Conservation (phyloP, 53 echinoderm and acorn worm genomes). For the Paelopatides confundens region DNA sequence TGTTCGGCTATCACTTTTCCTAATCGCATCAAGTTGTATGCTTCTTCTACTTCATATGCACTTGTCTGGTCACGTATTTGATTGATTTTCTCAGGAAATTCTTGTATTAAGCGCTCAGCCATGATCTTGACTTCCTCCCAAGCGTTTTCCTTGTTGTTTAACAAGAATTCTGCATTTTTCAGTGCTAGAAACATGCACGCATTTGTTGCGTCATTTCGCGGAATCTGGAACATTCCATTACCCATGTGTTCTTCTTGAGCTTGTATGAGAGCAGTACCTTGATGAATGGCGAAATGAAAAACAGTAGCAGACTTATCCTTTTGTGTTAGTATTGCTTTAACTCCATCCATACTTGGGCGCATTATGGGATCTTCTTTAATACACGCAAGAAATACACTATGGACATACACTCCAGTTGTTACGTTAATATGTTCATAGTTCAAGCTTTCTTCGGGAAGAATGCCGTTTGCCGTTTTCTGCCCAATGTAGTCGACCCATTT, state of each 20-base stretch:
- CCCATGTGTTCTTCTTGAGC: not conserved
- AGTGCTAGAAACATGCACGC: not conserved
- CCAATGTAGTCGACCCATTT: not conserved
- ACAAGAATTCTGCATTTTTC: not conserved
- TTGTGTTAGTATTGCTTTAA: not conserved
- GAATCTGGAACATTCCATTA: not conserved
- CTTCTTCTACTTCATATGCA: not conserved
- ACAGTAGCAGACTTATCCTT: not conserved
- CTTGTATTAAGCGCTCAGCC: not conserved
- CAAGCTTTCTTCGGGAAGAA: not conserved
- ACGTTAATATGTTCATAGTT: not conserved
- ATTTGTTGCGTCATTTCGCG: not conserved
- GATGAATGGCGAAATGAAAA: not conserved
- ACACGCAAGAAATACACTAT: not conserved
- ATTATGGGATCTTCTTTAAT: not conserved
- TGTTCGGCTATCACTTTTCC: slow-evolving; percentile 10
- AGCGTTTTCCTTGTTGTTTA: not conserved
- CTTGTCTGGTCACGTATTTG: not conserved
- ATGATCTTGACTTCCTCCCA: not conserved
- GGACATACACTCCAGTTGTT: not conserved
- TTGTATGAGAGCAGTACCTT: not conserved
- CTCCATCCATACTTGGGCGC: not conserved
- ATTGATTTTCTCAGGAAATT: not conserved
- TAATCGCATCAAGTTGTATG: not conserved
- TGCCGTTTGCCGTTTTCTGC: not conserved